These are phyloP conservation scores for Chloropsis hardwickii DNA, from an alignment of 2,113 vertebrate species.

Conservation along the genomic window DNA sequence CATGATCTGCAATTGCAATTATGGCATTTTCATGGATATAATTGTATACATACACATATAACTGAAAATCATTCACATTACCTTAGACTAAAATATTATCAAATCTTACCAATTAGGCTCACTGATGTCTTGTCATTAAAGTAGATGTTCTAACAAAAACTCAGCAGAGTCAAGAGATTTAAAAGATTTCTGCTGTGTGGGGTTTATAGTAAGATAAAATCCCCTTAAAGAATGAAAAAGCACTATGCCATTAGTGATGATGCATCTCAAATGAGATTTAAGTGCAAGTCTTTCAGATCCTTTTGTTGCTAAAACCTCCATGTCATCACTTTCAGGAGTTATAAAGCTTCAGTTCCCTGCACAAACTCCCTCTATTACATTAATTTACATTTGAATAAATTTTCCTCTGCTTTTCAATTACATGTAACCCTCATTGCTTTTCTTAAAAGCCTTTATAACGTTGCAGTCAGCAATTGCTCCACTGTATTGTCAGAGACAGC, in stretches of 20 bases:
- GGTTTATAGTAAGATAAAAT: not conserved
- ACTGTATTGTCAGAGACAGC: not conserved
- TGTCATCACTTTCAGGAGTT: not conserved
- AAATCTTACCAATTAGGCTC: not conserved
- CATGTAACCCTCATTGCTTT: not conserved
- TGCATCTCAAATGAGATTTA: constrained; percentile 1
- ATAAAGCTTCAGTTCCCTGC: not conserved
- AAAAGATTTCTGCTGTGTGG: not conserved
- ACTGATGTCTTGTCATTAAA: not conserved
- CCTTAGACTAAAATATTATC: not conserved
- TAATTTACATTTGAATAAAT: constrained; percentile 12
- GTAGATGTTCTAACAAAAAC: not conserved
- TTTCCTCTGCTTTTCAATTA: constrained; percentile 4
- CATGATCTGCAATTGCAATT: not conserved
- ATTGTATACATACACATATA: not conserved
- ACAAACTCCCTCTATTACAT: not conserved
- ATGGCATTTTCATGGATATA: not conserved
- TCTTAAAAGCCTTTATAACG: not conserved
- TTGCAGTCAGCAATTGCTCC: not conserved
- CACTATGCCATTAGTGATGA: not conserved
- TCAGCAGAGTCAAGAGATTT: not conserved
- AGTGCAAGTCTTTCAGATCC: not conserved
- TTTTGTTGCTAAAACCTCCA: not conserved
- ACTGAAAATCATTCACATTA: not conserved
- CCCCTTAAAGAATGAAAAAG: not conserved